Conservation (phyloP, 2,113 vertebrate species). For the Bostrychus sinensis region DNA sequence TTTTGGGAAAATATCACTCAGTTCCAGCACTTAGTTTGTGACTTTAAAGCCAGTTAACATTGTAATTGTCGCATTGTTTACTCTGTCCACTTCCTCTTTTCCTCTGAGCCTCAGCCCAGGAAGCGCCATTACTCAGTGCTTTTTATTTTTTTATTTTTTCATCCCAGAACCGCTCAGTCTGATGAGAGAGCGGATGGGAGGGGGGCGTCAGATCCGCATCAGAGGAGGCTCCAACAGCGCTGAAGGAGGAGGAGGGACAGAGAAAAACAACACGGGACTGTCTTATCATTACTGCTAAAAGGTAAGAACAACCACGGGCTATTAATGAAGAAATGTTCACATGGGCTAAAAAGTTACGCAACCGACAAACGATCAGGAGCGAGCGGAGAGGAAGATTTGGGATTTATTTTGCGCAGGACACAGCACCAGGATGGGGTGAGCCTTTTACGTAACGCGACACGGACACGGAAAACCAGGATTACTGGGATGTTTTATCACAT, state of each 20-base stretch:
- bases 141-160: too few species aligned
- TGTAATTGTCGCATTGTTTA: neutral
- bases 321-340: constrained; percentile 22
- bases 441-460: constrained; percentile 64
- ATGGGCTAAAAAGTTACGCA: neutral
- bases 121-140: constrained; percentile 3
- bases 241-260: constrained; percentile 2
- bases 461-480: neutral
- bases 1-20: too few species aligned
- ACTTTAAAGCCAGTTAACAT: neutral
- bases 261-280: constrained; percentile 8
- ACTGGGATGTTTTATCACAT: neutral
- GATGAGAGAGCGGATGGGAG: neutral
- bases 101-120: too few species aligned
- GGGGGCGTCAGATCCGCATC: neutral
- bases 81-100: too few species aligned
- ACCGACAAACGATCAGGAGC: constrained; percentile 27
- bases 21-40: too few species aligned
- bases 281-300: constrained; percentile 39
- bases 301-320: constrained; percentile 65
- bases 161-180: neutral
- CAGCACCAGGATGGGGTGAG: constrained; percentile 79
- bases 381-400: constrained; percentile 22
- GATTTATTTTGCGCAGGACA: constrained; percentile 29
- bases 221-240: constrained; percentile 24